These are phyloP conservation scores for Dryadula phaetusa DNA, from an alignment of 2,888 invertebrate genomes.

Conservation along the genomic window DNA sequence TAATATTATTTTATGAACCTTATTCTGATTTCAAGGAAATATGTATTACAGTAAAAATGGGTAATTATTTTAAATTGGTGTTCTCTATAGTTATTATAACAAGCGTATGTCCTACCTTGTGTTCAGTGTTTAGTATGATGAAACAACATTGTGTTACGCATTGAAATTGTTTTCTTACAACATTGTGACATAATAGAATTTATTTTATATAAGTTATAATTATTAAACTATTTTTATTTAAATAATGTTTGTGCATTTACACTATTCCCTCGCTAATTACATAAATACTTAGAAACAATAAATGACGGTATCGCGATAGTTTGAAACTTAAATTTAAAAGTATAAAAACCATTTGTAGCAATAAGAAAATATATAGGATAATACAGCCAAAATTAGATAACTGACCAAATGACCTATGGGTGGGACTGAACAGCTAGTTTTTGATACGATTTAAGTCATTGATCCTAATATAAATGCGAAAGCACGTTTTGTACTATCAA, in stretches of 20 bases:
- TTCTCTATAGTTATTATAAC: neutral
- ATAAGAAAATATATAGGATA: slow-evolving; percentile 2
- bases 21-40: neutral
- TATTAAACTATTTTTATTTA: no score
- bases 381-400: slow-evolving; percentile 9
- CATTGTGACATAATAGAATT: neutral
- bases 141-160: slow-evolving; percentile 12
- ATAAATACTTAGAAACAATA: no score
- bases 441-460: slow-evolving; percentile 10
- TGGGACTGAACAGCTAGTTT: slow-evolving; percentile 13
- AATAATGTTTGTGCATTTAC: no score
- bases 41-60: neutral
- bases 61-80: neutral
- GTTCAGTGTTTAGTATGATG: slow-evolving; percentile 10
- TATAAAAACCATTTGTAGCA: no score
- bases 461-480: slow-evolving; percentile 18
- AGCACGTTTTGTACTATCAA: slow-evolving; percentile 19
- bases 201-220: neutral
- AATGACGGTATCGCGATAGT: no score
- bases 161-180: neutral
- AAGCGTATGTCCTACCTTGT: slow-evolving; percentile 7
- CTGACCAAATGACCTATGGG: neutral
- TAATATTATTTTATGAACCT: neutral
- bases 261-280: no score
- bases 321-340: no score